Conservation (phyloP, 2,113 vertebrate genomes). For the Platichthys stellatus region DNA sequence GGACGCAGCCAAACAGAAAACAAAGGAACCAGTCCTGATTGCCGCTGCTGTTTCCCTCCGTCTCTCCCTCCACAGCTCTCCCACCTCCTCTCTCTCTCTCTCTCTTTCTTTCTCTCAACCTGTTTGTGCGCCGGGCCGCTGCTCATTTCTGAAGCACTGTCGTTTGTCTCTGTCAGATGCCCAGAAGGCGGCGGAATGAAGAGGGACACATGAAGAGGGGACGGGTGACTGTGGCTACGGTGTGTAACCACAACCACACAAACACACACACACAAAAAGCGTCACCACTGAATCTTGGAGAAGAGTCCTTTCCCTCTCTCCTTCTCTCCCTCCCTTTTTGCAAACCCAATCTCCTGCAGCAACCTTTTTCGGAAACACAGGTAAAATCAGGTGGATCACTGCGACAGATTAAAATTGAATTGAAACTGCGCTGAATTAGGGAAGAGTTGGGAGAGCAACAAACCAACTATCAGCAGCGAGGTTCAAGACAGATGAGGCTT, state of each 20-base stretch:
- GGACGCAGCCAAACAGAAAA: constrained; percentile 74
- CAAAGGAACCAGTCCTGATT: constrained; percentile 72
- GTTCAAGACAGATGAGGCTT: constrained; percentile 80
- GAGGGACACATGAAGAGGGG: constrained; percentile 82
- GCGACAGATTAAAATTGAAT: constrained; percentile 71
- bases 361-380: constrained; percentile 40
- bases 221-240: constrained; percentile 54
- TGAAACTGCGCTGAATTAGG: constrained; percentile 65
- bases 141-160: constrained; percentile 83
- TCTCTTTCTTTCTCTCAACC: constrained; percentile 67
- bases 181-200: constrained; percentile 82
- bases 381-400: constrained; percentile 33
- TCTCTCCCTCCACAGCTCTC: constrained; percentile 12
- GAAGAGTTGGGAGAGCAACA: constrained; percentile 42
- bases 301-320: constrained; percentile 45
- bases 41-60: constrained; percentile 9
- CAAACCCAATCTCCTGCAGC: constrained; percentile 13
- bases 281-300: constrained; percentile 52
- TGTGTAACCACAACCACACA: constrained; percentile 58
- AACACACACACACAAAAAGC: constrained; percentile 40
- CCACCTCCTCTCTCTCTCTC: constrained; percentile 53
- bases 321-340: neutral
- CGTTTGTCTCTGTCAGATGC: constrained; percentile 86
- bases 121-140: constrained; percentile 74
- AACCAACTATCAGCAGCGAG: constrained; percentile 52